phyloP scores from a whole-genome alignment of 2,888 invertebrate genomes.

The Thumatha senex region DNA sequence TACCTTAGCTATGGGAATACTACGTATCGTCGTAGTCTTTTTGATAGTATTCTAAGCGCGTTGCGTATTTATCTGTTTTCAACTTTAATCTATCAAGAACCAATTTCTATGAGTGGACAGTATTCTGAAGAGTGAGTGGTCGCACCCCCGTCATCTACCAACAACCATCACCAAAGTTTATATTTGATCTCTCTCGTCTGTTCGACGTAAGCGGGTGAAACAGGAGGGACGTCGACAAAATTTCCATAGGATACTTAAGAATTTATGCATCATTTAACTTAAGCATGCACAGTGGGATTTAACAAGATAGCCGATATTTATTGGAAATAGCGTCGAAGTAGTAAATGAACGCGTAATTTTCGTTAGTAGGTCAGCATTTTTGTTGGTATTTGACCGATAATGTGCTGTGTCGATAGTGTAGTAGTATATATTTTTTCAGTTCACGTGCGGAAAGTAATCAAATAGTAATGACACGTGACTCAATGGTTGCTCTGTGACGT shows the following conservation, averaged over 20 bases:
- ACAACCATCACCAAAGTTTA: no score
- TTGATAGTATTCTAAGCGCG: neutral
- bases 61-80: neutral
- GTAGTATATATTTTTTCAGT: slow-evolving; percentile 37
- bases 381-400: slow-evolving; percentile 23
- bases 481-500: slow-evolving; percentile 39
- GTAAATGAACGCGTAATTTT: no score
- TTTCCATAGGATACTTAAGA: no score
- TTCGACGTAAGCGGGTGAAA: no score
- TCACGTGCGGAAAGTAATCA: slow-evolving; percentile 55
- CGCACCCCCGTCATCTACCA: no score
- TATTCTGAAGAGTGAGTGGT: no score
- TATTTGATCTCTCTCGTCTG: no score
- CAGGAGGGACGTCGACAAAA: no score
- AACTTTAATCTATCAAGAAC: no score
- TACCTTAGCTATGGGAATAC: slow-evolving; percentile 11
- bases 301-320: neutral
- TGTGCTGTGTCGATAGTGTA: slow-evolving; percentile 7
- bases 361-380: neutral
- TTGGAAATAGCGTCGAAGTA: neutral
- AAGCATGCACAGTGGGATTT: neutral
- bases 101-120: no score
- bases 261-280: no score
- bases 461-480: slow-evolving; percentile 55
- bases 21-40: slow-evolving; percentile 1